phyloP scores from a whole-genome alignment of 2,888 invertebrate species.

The Ceramica pisi region DNA sequence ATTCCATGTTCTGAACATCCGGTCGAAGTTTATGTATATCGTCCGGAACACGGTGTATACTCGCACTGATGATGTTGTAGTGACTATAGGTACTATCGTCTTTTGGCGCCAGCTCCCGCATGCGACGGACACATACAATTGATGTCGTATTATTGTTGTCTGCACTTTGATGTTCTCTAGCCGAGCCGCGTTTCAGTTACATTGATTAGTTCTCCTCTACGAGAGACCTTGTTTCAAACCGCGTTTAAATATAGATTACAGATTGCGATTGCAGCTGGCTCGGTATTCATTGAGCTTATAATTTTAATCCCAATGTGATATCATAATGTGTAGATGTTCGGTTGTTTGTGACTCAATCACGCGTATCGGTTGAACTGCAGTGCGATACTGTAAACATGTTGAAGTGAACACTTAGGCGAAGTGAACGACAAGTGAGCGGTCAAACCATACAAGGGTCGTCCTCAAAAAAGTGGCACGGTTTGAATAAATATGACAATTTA shows the following conservation, averaged over 20 bases:
- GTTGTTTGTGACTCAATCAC: neutral
- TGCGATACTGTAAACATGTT: too few relatives aligned
- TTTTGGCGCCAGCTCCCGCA: conserved; percentile 2
- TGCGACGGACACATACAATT: conserved; percentile 28
- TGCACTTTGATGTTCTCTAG: conserved; percentile 26
- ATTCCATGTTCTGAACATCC: too few relatives aligned
- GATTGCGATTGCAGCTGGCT: conserved; percentile 17
- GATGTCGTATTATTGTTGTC: conserved; percentile 47
- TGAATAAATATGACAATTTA: too few relatives aligned
- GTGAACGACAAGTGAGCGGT: too few relatives aligned
- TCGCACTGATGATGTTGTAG: too few relatives aligned
- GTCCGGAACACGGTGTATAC: too few relatives aligned
- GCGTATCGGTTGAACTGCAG: too few relatives aligned
- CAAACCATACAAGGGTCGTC: too few relatives aligned
- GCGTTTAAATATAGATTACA: conserved; percentile 25
- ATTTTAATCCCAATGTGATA: conserved; percentile 14
- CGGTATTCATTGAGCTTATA: conserved; percentile 5
- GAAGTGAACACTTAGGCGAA: too few relatives aligned
- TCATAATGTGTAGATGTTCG: neutral
- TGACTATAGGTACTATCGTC: too few relatives aligned
- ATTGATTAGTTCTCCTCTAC: neutral
- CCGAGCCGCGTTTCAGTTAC: neutral
- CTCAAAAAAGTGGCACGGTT: too few relatives aligned
- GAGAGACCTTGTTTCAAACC: conserved; percentile 8
- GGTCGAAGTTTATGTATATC: too few relatives aligned